These are phyloP conservation scores for Andrena minutula DNA, from an alignment of 2,888 invertebrate species.

Conservation along the genomic window DNA sequence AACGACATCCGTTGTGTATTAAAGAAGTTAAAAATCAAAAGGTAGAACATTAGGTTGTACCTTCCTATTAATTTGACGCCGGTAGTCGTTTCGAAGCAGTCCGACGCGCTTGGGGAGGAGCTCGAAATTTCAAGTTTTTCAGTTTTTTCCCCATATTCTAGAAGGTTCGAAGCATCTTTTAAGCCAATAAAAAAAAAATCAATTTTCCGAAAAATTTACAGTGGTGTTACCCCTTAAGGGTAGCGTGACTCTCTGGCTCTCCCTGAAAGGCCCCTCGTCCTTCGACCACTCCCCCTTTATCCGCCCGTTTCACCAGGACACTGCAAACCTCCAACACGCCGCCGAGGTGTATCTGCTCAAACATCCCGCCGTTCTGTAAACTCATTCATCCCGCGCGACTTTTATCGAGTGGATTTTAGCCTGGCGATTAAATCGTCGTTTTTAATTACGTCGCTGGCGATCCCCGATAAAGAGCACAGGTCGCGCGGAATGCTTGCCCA, in stretches of 20 bases:
- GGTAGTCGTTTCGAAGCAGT: no score
- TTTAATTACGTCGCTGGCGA: slow-evolving; percentile 17
- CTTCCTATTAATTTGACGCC: no score
- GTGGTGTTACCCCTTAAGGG: no score
- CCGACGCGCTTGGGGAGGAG: no score
- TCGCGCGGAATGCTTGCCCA: not conserved
- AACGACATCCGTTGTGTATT: no score
- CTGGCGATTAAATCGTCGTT: slow-evolving; percentile 25
- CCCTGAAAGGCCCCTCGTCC: not conserved
- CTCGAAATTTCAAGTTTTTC: no score
- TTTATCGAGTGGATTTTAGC: not conserved
- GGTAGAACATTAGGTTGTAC: no score
- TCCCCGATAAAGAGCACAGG: not conserved
- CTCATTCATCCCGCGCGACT: slow-evolving; percentile 14
- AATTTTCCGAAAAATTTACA: no score
- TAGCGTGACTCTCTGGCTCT: slow-evolving; percentile 9
- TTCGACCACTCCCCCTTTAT: slow-evolving; percentile 4
- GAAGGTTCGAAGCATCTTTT: no score
- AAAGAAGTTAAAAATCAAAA: no score
- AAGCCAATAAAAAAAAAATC: no score
- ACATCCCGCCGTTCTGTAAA: slow-evolving; percentile 10
- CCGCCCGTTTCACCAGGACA: slow-evolving; percentile 13
- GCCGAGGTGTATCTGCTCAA: slow-evolving; percentile 26
- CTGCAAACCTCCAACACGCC: not conserved
- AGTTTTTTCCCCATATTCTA: no score